Base-by-base conservation (phyloP, 2,888 invertebrate genomes). In the Synanthedon formicaeformis region DNA sequence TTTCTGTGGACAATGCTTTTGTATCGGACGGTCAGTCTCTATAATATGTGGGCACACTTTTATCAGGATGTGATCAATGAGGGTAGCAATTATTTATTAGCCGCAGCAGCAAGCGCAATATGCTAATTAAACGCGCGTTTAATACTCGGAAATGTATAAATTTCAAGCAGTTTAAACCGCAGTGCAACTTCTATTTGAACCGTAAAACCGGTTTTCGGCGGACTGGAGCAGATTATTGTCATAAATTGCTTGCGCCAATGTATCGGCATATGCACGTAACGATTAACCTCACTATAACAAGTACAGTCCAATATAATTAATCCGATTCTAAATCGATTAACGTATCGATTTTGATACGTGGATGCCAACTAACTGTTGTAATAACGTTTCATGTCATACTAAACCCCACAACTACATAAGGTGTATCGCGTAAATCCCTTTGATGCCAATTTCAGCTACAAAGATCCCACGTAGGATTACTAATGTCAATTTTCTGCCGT, bases 141-240 rank as follows among this genome's bases (percentile, higher is more conserved):
- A 56, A 56, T 52, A 50, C 54, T 52, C 18, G 41, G 16, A 49
- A 49, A 23, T 18, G 49, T 49, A 73, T 75, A 77, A 75, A 78
- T 78, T 67, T 63, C 53, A 63, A 60, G 66, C 66, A 69, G 69
- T 75, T 71, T 69, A 73, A 49, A 71, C 69, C 66, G 67, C 64
- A 69, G 70, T 69, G 67, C 67, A 8, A 71, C 67, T 72, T 75
- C 73, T 74, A 76, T 78, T 72, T 62, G 72, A 65, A 60, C 65
- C 61, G 63, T 64, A 71, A 70, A 75, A 67, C 73, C 66, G 70
- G 70, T 69, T 71, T 72, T 66, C 67, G 69, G 63, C 67, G 72
- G 70, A 71, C 69, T 67, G 60, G 66, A 70, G 58, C 75, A 78
- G 77, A 81, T 82, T 82, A 83, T 80, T 75, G 80, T 70, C 77